Conservation (phyloP, 2,888 invertebrate species). For the Nemoura dubitans region DNA sequence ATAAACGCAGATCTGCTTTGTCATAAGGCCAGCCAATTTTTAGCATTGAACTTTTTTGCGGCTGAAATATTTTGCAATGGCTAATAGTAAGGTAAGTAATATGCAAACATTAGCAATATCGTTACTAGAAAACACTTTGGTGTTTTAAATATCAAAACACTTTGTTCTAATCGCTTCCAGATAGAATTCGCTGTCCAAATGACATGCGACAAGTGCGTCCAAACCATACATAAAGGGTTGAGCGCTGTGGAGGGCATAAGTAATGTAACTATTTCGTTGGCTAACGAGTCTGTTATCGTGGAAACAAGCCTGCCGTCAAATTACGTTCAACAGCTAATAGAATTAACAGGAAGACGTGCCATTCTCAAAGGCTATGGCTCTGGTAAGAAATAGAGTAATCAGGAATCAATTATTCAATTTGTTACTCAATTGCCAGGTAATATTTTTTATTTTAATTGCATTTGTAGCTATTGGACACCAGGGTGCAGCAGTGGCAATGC, state of each 20-base stretch:
- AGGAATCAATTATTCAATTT: no score
- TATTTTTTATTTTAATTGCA: background rate
- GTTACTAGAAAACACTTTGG: no score
- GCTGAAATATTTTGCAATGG: background rate
- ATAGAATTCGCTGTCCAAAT: constrained; percentile 75
- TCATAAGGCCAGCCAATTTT: no score
- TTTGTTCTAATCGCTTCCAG: constrained; percentile 56
- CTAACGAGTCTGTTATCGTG: constrained; percentile 74
- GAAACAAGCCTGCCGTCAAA: constrained; percentile 72
- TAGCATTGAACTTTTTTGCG: no score
- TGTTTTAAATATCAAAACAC: no score
- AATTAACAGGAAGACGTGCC: constrained; percentile 74
- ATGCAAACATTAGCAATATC: no score
- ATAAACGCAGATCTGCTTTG: no score
- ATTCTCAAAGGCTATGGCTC: constrained; percentile 81
- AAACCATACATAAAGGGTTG: constrained; percentile 62
- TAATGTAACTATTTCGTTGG: constrained; percentile 65
- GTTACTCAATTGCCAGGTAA: no score
- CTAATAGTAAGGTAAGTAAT: background rate
- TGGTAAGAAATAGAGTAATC: no score
- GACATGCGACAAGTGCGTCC: constrained; percentile 66
- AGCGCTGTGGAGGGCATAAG: constrained; percentile 62
- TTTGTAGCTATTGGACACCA: constrained; percentile 52
- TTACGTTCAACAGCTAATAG: constrained; percentile 64
- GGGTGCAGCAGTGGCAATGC: constrained; percentile 77